Evolutionary conservation across 2,797 vertebrate species (phyloP), one percentile per base, ranked within the genome.

Genomic region (Malacoraja senta): DNA sequence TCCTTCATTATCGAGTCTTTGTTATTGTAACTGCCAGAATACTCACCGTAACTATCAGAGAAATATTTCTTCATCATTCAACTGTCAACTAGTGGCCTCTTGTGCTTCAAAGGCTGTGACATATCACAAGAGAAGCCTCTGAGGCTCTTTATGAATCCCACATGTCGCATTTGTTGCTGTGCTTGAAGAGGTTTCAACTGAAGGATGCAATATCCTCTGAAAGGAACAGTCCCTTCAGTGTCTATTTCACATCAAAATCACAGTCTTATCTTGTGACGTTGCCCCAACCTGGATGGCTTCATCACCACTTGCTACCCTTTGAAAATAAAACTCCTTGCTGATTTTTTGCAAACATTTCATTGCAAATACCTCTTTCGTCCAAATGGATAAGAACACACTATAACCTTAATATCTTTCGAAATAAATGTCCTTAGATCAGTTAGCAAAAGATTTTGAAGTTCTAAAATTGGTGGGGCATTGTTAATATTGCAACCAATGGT

Each of bases 1-100:
- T 92, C 38, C 90, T 92, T 92, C 90, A 76, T 74, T 92, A 92
- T 76, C 32, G 12, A 58, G 38, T 44, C 71, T 92, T 76, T 92
- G 35, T 92, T 53, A 29, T 26, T 76, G 24, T 29, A 44, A 29
- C 90, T 72, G 71, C 13, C 90, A 92, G 26, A 58, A 2, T 44
- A 74, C 13, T 26, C 71, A 72, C 35, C 4, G 13, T 26, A 72
- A 53, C 71, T 91, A 71, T 63, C 65, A 90, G 24, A 68, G 21
- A 71, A 35, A 90, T 2, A 71, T 35, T 38, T 84, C 32, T 71
- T 74, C 24, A 76, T 53, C 90, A 72, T n/a, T 35, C 21, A 17
- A 65, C 10, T 68, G 32, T 65, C 63, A 74, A 19, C 71, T 38
- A 26, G 6, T 26, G 26, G 71, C 44, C 90, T 91, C 35, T 74